A percentile compares a stretch with the other conserved stretches of the same genome.
Conservation (phyloP, 2,113 vertebrate species). For the Macheiramphus alcinus region DNA sequence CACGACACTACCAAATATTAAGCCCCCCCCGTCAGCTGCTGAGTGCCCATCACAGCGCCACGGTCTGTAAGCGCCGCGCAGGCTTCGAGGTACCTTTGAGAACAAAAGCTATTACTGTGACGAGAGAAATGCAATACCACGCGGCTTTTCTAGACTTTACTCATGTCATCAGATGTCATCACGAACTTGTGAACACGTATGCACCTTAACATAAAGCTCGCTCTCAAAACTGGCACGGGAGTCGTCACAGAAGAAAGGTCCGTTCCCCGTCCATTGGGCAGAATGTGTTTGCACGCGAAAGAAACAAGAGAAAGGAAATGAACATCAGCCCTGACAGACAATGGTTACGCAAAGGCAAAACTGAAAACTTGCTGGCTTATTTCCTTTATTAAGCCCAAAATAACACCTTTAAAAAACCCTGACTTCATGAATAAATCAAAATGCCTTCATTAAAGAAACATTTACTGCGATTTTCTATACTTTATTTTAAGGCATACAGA, state of each 20-base stretch:
- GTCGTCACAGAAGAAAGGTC: background rate
- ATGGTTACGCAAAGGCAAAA: conserved; percentile 13
- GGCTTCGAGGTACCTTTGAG: background rate
- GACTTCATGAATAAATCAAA: conserved; percentile 51
- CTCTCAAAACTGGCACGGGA: background rate
- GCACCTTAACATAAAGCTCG: background rate
- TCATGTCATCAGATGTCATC: background rate
- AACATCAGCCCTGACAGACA: background rate
- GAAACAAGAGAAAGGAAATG: background rate
- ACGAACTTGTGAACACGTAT: background rate
- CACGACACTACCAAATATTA: background rate
- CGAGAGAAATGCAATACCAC: background rate
- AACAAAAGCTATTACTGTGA: background rate
- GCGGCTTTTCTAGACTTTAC: background rate
- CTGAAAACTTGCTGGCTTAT: conserved; percentile 17
- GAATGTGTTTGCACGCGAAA: background rate
- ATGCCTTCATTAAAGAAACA: conserved; percentile 57
- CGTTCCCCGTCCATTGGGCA: background rate
- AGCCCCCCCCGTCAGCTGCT: background rate
- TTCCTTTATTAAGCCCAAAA: conserved; percentile 60
- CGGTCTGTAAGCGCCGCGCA: background rate
- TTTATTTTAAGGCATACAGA: conserved; percentile 69
- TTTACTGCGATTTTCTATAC: conserved; percentile 53
- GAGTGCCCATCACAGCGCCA: background rate
- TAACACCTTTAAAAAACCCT: conserved; percentile 51